Percentiles rank a stretch among this genome's conserved stretches.
Conservation (phyloP, 2,888 invertebrate species). For the Capitulum mitella region DNA sequence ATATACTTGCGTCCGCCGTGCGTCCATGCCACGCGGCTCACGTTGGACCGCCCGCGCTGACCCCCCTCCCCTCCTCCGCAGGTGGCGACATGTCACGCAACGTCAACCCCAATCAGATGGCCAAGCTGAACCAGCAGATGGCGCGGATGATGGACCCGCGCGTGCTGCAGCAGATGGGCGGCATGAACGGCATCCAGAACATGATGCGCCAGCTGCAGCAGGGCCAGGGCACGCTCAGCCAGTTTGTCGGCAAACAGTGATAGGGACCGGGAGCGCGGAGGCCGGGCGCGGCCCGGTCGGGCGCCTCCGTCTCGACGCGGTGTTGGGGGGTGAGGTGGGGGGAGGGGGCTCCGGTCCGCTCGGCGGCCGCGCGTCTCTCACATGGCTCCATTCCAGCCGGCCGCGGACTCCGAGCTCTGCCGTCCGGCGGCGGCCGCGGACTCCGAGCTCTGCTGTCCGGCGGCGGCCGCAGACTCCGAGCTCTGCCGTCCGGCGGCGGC, state of each 20-base stretch:
- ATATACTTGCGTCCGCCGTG: too few species aligned
- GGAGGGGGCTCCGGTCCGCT: not conserved
- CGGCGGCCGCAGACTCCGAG: too few species aligned
- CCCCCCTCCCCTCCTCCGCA: constrained; percentile 37
- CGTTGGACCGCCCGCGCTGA: not conserved
- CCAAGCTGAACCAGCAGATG: constrained; percentile 98
- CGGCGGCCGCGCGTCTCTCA: too few species aligned
- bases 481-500: too few species aligned
- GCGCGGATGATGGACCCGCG: constrained; percentile 99
- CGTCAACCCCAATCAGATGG: constrained; percentile 97
- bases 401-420: not conserved
- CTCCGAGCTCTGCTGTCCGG: too few species aligned
- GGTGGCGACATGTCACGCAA: constrained; percentile 98
- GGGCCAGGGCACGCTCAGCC: constrained; percentile 28
- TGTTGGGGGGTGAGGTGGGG: not conserved
- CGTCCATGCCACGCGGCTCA: not conserved
- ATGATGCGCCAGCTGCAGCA: constrained; percentile 92
- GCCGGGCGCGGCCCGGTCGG: not conserved
- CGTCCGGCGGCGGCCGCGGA: not conserved
- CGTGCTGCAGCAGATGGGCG: constrained; percentile 92
- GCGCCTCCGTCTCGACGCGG: not conserved
- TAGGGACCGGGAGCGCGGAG: not conserved
- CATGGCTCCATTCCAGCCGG: too few species aligned
- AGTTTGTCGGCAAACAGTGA: constrained; percentile 24
- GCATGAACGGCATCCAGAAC: constrained; percentile 89